Evolutionary conservation across 2,113 vertebrate species (phyloP).

Genomic region (Carassius carassius): DNA sequence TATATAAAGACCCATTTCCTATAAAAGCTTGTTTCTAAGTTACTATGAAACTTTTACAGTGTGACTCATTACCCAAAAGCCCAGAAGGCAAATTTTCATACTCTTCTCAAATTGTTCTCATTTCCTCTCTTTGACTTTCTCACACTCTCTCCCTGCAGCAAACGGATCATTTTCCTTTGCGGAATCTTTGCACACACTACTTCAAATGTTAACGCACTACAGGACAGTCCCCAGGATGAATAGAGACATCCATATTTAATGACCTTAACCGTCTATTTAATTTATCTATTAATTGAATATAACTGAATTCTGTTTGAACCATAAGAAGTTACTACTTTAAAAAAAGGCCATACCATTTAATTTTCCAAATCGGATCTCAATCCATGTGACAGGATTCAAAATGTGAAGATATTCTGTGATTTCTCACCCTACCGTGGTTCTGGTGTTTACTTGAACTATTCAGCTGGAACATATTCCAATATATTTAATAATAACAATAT

Average conservation of each 20-base stretch:
- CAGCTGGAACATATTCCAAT: neutral
- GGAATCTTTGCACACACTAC: conserved; percentile 37
- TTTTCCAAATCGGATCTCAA: neutral
- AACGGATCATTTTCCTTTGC: conserved; percentile 21
- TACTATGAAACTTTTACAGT: neutral
- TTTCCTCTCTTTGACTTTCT: conserved; percentile 27
- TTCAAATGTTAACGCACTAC: conserved; percentile 55
- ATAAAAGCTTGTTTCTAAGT: neutral
- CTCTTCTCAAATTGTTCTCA: neutral
- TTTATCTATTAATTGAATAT: conserved; percentile 60
- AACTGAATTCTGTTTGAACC: conserved; percentile 62
- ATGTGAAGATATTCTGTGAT: neutral
- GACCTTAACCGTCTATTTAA: conserved; percentile 64
- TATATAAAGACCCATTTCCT: no score
- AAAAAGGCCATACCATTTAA: neutral
- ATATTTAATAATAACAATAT: neutral
- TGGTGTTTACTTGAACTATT: neutral
- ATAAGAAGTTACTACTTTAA: conserved; percentile 32
- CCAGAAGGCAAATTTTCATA: neutral
- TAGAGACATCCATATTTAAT: conserved; percentile 61
- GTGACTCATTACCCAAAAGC: neutral
- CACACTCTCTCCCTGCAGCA: conserved; percentile 48
- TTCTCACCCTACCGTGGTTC: neutral
- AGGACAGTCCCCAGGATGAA: conserved; percentile 46
- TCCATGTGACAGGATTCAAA: neutral